phyloP scores from a whole-genome alignment of 2,888 invertebrate species.

The Pseudococcus jackbeardsleyi region DNA sequence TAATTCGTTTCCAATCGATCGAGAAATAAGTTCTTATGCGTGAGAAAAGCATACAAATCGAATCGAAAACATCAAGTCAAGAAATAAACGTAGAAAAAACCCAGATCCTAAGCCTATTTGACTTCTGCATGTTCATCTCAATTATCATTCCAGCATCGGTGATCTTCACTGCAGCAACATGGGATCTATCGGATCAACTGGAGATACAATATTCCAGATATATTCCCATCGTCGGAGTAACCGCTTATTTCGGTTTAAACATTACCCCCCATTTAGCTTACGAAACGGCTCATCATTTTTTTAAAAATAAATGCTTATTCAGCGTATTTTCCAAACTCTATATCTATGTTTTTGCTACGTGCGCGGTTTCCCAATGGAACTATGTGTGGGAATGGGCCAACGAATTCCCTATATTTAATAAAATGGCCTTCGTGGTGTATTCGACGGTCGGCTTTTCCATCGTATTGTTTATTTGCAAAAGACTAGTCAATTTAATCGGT shows the following conservation, averaged over 20 bases:
- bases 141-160: constrained; percentile 16
- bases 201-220: not conserved
- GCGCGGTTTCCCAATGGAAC: not conserved
- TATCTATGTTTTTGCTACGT: constrained; percentile 20
- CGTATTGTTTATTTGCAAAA: constrained; percentile 22
- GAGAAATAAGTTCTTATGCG: constrained; percentile 18
- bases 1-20: not conserved
- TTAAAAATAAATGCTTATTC: not conserved
- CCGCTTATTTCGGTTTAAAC: not conserved
- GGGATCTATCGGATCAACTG: not conserved
- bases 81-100: not conserved
- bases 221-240: not conserved
- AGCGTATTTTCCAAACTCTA: not conserved
- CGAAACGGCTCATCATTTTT: not conserved
- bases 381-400: not conserved
- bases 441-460: not conserved
- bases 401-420: not conserved
- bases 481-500: constrained; percentile 31
- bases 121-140: constrained; percentile 28
- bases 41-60: not conserved
- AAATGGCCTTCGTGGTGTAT: not conserved
- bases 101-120: not conserved
- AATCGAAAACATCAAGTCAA: not conserved
- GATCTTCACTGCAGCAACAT: constrained; percentile 21
- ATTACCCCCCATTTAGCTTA: not conserved